Percentiles rank a stretch among this genome's conserved stretches.
Conservation (phyloP, 2,797 vertebrate genomes). For the Enoplosus armatus region DNA sequence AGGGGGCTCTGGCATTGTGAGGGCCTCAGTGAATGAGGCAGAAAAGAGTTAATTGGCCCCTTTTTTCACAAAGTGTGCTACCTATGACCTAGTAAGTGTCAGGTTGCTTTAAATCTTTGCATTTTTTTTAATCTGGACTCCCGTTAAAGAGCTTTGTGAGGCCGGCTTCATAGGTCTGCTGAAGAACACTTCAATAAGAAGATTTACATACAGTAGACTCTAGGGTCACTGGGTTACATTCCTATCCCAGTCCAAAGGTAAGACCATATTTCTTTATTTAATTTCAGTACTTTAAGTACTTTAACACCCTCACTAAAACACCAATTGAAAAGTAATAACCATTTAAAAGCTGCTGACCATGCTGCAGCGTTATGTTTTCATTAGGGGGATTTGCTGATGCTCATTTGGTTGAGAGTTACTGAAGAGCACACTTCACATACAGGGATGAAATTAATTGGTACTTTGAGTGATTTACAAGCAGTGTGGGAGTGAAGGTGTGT, state of each 20-base stretch:
- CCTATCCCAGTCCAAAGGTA: neutral
- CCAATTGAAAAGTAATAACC: neutral
- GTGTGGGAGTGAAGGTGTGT: constrained; percentile 26
- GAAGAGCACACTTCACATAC: neutral
- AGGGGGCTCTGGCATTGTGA: constrained; percentile 21
- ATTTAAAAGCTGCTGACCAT: neutral
- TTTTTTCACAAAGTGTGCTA: constrained; percentile 40
- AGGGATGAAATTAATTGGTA: constrained; percentile 9
- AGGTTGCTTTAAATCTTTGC: constrained; percentile 65
- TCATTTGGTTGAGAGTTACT: neutral
- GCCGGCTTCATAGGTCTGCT: constrained; percentile 15
- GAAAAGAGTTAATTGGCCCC: constrained; percentile 54
- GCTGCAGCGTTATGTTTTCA: neutral
- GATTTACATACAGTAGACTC: constrained; percentile 37
- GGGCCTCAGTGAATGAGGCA: constrained; percentile 36
- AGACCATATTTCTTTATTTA: neutral
- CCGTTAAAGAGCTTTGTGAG: constrained; percentile 46
- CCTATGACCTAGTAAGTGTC: constrained; percentile 65
- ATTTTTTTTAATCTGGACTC: constrained; percentile 50
- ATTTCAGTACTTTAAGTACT: neutral
- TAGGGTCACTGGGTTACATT: constrained; percentile 34
- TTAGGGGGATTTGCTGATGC: neutral
- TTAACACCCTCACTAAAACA: neutral
- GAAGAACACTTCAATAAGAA: constrained; percentile 24
- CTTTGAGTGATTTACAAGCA: constrained; percentile 52